These are phyloP conservation scores for Nomada hirtipes DNA, from an alignment of 2,888 invertebrate species.

Conservation along the genomic window DNA sequence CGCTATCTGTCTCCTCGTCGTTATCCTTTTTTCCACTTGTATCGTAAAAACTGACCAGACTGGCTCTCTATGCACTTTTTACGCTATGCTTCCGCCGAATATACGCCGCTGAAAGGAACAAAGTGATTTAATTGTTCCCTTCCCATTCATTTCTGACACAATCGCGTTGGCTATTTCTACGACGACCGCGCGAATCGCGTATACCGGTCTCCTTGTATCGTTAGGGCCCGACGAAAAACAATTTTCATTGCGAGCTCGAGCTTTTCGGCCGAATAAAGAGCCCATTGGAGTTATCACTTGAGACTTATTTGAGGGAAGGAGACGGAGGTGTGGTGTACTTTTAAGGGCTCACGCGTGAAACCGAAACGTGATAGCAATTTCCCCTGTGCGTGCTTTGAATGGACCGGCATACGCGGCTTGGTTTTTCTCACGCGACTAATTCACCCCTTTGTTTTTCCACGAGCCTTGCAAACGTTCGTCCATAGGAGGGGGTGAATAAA, in stretches of 20 bases:
- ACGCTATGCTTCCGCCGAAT: conserved; percentile 25
- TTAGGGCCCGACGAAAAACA: not conserved
- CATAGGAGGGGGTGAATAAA: not conserved
- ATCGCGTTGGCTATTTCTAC: conserved; percentile 37
- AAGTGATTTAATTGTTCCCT: conserved; percentile 53
- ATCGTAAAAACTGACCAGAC: conserved; percentile 67
- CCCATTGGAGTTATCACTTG: not conserved
- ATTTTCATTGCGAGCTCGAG: not conserved
- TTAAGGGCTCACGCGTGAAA: conserved; percentile 40
- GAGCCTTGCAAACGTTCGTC: not conserved
- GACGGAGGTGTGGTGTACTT: conserved; percentile 15
- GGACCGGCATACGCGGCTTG: conserved; percentile 53
- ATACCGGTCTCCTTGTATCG: too few species aligned
- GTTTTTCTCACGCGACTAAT: conserved; percentile 56
- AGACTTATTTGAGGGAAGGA: conserved; percentile 12
- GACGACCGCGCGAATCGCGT: not conserved
- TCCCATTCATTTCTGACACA: conserved; percentile 43
- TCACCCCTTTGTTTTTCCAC: conserved; percentile 26
- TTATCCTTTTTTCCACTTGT: conserved; percentile 58
- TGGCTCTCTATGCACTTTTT: conserved; percentile 36
- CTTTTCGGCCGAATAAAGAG: not conserved
- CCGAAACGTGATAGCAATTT: conserved; percentile 57
- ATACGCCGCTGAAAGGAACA: conserved; percentile 37
- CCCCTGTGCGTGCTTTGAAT: conserved; percentile 55
- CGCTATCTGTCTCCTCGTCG: conserved; percentile 46